Evolutionary conservation across 92 coral and sea anemone species (phyloP), one percentile per base, ranked within the genome.

Genomic region (Bergia sp.): DNA sequence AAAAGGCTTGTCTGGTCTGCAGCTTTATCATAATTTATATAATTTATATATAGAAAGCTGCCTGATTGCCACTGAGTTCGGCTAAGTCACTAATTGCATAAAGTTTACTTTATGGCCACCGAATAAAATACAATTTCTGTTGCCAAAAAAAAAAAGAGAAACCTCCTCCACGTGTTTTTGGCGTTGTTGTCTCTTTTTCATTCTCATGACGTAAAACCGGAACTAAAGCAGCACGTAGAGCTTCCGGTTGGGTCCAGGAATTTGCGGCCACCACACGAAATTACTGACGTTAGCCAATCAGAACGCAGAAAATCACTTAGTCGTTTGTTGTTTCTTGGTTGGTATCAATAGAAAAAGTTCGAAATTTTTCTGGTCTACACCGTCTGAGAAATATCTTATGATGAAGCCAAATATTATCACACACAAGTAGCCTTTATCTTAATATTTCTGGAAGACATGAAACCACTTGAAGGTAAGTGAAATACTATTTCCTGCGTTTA

Each of bases 291-390:
- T 84, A 69, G 66, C 87, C 87, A 84, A 84, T 84, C 87, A 84
- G 10, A 82, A 41, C 58, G 75, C 86, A 41, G 86, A 41, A 82
- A 66, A 71, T 84, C 87, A 84, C 44, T 21, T 16, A 45, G 79
- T 71, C 87, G 87, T 84, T 84, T 84, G 87, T 84, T 84, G 87
- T 84, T 84, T 84, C 87, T 84, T 37, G 87, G 87, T 84, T 84
- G 87, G 79, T 71, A 84, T 83, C 87, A 84, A 71, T 71, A 84
- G 87, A 84, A 71, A 75, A 84, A 71, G 78, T 84, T 84, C 87
- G 77, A 84, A 84, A 84, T 23, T 23, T 84, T 84, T 84, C 42
- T 84, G 78, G 43, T 21, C 50, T 21, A 44, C 53, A 44, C 13
- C 78, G 36, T 45, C 71, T 71, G 36, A 84, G 11, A 41, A 69